Evolutionary conservation across 2,888 invertebrate genomes (phyloP), one percentile per base, ranked within the genome.

Genomic region (Amblyteles armatorius): DNA sequence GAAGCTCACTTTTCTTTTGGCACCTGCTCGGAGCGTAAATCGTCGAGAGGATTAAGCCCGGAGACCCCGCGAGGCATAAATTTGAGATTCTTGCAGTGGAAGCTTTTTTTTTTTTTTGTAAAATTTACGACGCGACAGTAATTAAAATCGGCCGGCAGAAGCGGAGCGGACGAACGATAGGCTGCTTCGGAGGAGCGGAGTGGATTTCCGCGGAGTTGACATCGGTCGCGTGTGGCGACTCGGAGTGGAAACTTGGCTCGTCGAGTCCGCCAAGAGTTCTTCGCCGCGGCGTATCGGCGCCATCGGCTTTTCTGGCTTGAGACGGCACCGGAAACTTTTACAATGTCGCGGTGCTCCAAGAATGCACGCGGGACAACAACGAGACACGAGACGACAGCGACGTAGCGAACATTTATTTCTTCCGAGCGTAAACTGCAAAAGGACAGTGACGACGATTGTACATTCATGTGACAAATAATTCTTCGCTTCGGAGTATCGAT

Each of bases 281-380:
- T n/a, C 60, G 60, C 9, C 11, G 26, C 57, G 57, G 48, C 48
- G 9, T 13, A 48, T 69, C 69, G 50, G 48, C 69, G 69, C 40
- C 44, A 26, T 63, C 36, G 60, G 50, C n/a, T 16, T 5, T 29
- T 5, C n/a, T 52, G n/a, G 50, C n/a, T 52, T n/a, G 7, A 19
- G 57, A 36, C 55, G 13, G 16, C 44, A 16, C 44, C 44, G 44
- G 13, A 44, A 44, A 16, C 36, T 60, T 22, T 48, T 16, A 60
- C 33, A 29, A 69, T 82, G 77, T 55, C 52, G 82, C 77, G 65
- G 77, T 48, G 71, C 29, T 63, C 48, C 44, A n/a, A 52, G 33
- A 65, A 26, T 7, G 36, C 36, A 63, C 44, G 76, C 33, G n/a
- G 33, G 19, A 76, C 60, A 52, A 67, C 48, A 48, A 50, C 33